phyloP scores from a whole-genome alignment of 1,140 invertebrate genomes.

The Limonius californicus region DNA sequence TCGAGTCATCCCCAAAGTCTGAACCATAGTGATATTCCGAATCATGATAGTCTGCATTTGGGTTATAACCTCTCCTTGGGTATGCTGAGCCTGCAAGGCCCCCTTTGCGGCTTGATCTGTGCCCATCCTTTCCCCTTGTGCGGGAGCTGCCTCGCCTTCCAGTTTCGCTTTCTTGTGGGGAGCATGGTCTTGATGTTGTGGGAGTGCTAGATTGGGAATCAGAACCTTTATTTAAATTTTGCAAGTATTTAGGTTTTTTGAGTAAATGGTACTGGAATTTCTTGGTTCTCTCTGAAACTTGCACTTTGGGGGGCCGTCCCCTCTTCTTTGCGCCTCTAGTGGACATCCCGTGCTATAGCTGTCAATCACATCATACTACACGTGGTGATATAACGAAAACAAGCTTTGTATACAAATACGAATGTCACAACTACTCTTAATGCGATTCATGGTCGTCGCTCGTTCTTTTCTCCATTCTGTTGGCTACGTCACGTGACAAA shows the following conservation, averaged over 20 bases:
- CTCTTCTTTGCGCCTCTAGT: constrained; percentile 80
- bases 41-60: constrained; percentile 67
- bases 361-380: constrained; percentile 46
- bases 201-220: constrained; percentile 74
- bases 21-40: constrained; percentile 88
- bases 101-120: constrained; percentile 55
- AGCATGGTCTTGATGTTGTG: constrained; percentile 67
- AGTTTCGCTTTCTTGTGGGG: constrained; percentile 67
- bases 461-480: constrained; percentile 60
- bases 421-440: constrained; percentile 56
- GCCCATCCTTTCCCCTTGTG: constrained; percentile 55
- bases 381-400: constrained; percentile 50
- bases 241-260: constrained; percentile 88
- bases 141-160: constrained; percentile 61
- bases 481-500: constrained; percentile 57
- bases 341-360: constrained; percentile 61
- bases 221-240: constrained; percentile 62
- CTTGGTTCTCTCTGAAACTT: constrained; percentile 74
- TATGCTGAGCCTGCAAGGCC: constrained; percentile 57
- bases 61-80: constrained; percentile 67
- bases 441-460: constrained; percentile 53
- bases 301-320: constrained; percentile 84
- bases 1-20: constrained; percentile 81
- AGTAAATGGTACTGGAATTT: constrained; percentile 83
- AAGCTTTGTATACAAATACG: constrained; percentile 61